A percentile compares a stretch with the other conserved stretches of the same genome.
phyloP scores from a whole-genome alignment of 2,888 invertebrate genomes.

The Fissipunctia ypsillon region DNA sequence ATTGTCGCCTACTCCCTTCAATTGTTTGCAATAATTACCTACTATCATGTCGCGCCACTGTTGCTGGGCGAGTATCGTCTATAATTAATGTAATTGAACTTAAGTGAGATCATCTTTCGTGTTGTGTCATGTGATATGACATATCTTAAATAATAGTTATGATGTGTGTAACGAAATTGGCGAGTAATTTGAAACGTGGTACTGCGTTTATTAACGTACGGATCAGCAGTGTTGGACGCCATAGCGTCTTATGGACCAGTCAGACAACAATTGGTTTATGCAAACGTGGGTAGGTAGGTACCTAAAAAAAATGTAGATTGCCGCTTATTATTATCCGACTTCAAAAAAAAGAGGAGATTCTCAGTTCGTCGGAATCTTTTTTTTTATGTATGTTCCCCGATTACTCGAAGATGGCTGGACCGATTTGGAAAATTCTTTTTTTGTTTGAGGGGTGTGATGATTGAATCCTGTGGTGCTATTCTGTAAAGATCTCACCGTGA shows the following conservation, averaged over 20 bases:
- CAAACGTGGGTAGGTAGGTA: too few relatives aligned
- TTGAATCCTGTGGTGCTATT: too few relatives aligned
- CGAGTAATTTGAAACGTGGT: background rate
- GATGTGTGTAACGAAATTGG: background rate
- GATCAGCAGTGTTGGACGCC: background rate
- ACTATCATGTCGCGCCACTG: conserved; percentile 33
- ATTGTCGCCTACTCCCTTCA: conserved; percentile 49
- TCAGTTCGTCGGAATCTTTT: too few relatives aligned
- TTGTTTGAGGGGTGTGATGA: too few relatives aligned
- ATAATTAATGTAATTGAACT: conserved; percentile 52
- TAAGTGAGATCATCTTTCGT: conserved; percentile 46
- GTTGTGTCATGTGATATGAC: conserved; percentile 11
- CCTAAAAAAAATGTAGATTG: too few relatives aligned
- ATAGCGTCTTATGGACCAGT: background rate
- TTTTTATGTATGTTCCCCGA: too few relatives aligned
- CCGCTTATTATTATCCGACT: too few relatives aligned
- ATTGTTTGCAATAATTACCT: conserved; percentile 57
- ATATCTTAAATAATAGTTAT: conserved; percentile 17
- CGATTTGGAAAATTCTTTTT: too few relatives aligned
- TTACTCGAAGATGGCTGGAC: too few relatives aligned
- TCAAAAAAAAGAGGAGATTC: too few relatives aligned
- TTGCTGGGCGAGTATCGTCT: conserved; percentile 37
- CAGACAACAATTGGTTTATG: background rate
- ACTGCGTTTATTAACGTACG: background rate
- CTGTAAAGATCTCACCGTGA: too few relatives aligned